phyloP scores from a whole-genome alignment of 2,113 vertebrate species.

The Pavo muticus region DNA sequence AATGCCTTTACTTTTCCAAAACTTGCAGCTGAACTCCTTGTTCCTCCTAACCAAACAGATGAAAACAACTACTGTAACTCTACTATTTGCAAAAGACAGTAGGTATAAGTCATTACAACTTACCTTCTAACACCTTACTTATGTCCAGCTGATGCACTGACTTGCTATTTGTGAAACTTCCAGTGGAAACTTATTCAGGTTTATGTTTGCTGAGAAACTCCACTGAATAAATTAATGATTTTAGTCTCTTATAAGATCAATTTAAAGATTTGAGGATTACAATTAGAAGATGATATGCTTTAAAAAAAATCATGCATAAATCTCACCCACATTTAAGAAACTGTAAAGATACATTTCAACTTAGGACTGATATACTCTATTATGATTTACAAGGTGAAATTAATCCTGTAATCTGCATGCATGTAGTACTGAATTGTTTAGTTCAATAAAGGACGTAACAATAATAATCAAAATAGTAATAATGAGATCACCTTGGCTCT shows the following conservation, averaged over 20 bases:
- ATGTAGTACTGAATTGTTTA: background rate
- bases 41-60: background rate
- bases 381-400: background rate
- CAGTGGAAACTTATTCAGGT: background rate
- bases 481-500: background rate
- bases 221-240: background rate
- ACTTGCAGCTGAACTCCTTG: background rate
- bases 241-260: background rate
- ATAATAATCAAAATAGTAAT: background rate
- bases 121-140: background rate
- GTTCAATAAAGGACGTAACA: background rate
- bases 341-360: background rate
- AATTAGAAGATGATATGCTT: background rate
- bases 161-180: background rate
- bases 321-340: background rate
- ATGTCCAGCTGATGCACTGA: background rate
- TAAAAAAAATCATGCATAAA: background rate
- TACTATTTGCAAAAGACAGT: background rate
- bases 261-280: background rate
- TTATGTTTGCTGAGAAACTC: background rate
- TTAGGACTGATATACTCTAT: background rate
- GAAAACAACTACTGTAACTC: background rate
- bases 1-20: background rate
- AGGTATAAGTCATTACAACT: background rate
- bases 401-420: background rate